Percentiles rank a stretch among this genome's conserved stretches.
Evolutionary conservation across 2,113 vertebrate species (phyloP).

Genomic region (Athene cunicularia): DNA sequence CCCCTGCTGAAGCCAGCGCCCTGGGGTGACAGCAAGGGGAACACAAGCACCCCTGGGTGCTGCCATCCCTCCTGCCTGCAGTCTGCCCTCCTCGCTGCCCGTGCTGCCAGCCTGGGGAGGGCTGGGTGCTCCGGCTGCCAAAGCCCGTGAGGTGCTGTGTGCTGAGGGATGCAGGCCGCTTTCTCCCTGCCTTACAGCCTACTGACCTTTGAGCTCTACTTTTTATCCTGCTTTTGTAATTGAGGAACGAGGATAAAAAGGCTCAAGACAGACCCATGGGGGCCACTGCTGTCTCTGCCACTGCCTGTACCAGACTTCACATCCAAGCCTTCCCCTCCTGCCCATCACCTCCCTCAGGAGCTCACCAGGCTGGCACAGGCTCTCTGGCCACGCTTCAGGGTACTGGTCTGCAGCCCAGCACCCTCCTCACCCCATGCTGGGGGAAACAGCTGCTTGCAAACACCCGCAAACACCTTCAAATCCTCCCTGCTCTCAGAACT

Average conservation of each 20-base stretch:
- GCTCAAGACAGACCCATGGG: not conserved
- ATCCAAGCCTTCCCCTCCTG: not conserved
- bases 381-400: not conserved
- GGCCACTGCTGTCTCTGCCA: rapidly evolving
- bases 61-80: not conserved
- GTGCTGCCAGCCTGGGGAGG: not conserved
- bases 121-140: not conserved
- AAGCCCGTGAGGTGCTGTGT: rapidly evolving
- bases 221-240: not conserved
- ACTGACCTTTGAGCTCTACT: not conserved
- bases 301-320: not conserved
- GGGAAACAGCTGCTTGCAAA: not conserved
- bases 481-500: not conserved
- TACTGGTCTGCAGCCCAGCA: not conserved
- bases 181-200: not conserved
- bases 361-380: not conserved
- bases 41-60: rapidly evolving
- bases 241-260: not conserved
- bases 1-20: not conserved
- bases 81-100: not conserved
- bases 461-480: not conserved
- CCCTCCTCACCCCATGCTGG: not conserved
- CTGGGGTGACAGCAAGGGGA: not conserved
- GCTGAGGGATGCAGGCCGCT: not conserved
- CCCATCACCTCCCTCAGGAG: not conserved